Percentiles rank a stretch among this genome's conserved stretches.
Evolutionary conservation across 2,113 vertebrate species (phyloP).

Genomic region (Vireo altiloquus): DNA sequence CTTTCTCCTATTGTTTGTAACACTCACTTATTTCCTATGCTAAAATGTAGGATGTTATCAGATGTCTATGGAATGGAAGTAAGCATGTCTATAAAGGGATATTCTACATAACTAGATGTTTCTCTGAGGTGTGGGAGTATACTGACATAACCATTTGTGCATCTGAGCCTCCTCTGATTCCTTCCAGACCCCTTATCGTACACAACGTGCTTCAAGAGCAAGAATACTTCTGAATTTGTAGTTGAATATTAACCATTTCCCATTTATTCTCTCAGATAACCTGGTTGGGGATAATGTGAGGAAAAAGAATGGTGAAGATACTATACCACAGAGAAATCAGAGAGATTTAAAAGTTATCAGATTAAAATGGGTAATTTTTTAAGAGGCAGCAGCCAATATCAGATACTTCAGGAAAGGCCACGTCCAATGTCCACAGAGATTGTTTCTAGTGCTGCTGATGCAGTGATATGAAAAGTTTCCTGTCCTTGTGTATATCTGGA

Average conservation of each 20-base stretch:
- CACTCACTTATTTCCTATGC: not conserved
- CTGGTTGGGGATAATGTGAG: not conserved
- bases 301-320: not conserved
- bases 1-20: not conserved
- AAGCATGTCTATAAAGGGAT: not conserved
- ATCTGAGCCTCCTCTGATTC: not conserved
- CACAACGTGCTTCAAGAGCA: not conserved
- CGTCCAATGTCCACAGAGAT: not conserved
- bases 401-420: not conserved
- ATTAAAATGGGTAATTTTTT: not conserved
- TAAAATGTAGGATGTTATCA: conserved; percentile 18
- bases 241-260: not conserved
- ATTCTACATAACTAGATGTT: not conserved
- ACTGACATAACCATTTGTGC: not conserved
- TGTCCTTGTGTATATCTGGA: not conserved
- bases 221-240: not conserved
- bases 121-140: conserved; percentile 21
- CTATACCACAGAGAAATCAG: not conserved
- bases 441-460: not conserved
- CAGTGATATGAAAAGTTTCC: not conserved
- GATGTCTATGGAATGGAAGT: not conserved
- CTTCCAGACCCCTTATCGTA: not conserved
- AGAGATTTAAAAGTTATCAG: not conserved
- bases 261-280: not conserved
- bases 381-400: not conserved